Evolutionary conservation across 2,113 vertebrate genomes (phyloP).

Genomic region (Opisthocomus hoazin): DNA sequence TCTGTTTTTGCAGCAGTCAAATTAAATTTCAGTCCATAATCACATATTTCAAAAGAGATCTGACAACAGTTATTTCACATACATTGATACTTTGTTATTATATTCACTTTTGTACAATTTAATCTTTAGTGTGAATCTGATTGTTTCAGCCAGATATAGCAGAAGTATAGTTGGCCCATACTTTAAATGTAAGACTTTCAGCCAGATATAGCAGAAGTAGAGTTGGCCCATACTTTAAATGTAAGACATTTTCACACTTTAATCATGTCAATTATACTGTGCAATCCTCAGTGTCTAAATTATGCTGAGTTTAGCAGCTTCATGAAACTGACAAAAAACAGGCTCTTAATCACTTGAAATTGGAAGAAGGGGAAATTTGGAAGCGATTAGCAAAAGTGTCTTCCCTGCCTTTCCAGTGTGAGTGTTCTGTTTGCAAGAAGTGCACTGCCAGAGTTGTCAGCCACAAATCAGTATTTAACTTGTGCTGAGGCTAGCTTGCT

Average conservation of each 20-base stretch:
- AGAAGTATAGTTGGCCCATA: neutral
- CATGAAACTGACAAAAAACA: neutral
- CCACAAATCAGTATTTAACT: slow-evolving; percentile 2
- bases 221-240: neutral
- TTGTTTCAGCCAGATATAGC: neutral
- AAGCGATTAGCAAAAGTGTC: neutral
- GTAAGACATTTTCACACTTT: neutral
- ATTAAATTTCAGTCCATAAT: neutral
- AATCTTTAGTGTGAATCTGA: neutral
- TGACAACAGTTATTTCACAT: neutral
- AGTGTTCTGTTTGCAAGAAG: neutral
- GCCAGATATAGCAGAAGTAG: neutral
- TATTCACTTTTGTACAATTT: neutral
- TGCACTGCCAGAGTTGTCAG: neutral
- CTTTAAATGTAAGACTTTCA: neutral
- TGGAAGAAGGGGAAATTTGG: neutral
- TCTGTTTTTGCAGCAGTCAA: neutral
- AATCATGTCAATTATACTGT: neutral
- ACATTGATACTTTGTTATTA: neutral
- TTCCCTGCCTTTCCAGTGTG: neutral
- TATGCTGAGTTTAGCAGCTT: neutral
- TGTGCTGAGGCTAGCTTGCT: neutral
- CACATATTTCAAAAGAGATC: neutral
- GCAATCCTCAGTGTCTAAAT: neutral
- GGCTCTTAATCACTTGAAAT: neutral